Conservation (phyloP, 1,140 invertebrate species). For the Drosophila subobscura region DNA sequence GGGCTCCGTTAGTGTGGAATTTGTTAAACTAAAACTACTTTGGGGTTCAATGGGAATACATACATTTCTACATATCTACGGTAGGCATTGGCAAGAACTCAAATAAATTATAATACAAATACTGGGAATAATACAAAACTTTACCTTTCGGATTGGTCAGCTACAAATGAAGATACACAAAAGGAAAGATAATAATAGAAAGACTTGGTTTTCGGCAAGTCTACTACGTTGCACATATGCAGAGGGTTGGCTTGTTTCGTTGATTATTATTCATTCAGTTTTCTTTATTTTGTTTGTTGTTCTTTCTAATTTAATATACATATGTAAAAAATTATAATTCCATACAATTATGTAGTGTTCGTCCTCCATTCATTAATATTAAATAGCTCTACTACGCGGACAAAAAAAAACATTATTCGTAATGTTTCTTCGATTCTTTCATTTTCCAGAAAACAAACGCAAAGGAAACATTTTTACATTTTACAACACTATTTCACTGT, state of each 20-base stretch:
- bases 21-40: slow-evolving; percentile 33
- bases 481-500: slow-evolving; percentile 52
- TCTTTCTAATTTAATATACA: slow-evolving; percentile 49
- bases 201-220: neutral
- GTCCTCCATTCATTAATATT: slow-evolving; percentile 58
- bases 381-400: slow-evolving; percentile 66
- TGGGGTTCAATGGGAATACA: no score
- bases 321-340: slow-evolving; percentile 63
- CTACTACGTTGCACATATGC: no score
- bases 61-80: slow-evolving; percentile 1
- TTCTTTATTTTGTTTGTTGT: slow-evolving; percentile 56
- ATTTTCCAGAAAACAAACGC: slow-evolving; percentile 47
- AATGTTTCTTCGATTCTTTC: slow-evolving; percentile 17
- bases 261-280: slow-evolving; percentile 54
- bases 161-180: slow-evolving; percentile 8
- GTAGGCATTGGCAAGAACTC: no score
- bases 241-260: neutral
- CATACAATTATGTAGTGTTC: slow-evolving; percentile 47
- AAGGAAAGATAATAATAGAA: neutral
- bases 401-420: slow-evolving; percentile 43
- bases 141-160: slow-evolving; percentile 32
- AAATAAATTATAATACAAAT: slow-evolving; percentile 1
- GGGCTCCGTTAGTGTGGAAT: no score
- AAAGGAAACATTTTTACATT: slow-evolving; percentile 48
- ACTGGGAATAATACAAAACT: slow-evolving; percentile 27